Base-by-base conservation (phyloP, 2,797 vertebrate species). In the Protonibea diacanthus region DNA sequence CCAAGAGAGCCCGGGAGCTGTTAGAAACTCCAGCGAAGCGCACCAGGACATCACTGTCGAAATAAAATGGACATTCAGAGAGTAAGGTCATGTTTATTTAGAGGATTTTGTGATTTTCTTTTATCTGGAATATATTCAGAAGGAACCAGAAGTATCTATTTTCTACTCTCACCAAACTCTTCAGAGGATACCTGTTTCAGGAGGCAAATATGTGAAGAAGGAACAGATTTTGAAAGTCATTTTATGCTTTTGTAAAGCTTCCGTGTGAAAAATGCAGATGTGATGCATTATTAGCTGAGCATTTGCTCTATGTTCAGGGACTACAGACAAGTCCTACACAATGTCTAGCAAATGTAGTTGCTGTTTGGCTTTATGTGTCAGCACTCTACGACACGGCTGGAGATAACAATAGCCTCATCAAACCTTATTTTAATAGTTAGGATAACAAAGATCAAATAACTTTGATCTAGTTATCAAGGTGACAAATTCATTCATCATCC, bases 1-100 rank as follows among this genome's bases (percentile, higher is more conserved):
- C 71, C 25, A 95, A 94, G 80, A 93, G 94, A 87, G 75, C 86
- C 70, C 86, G 64, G 82, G 93, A 93, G 80, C 74, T 81, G 27
- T 45, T 71, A 45, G 82, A 84, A 65, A 89, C 86, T 23, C 91
- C 92, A 0, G 87, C 91, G 6, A 96, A 96, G 79, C 95, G 96
- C 73, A 94, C 93, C 84, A 93, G 95, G 89, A 94, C 91, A 14
- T 95, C 94, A 3, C 79, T 80, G 70, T 66, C 67, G 40, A 95
- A 94, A 83, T 94, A 73, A 91, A 75, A 80, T 23, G 20, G 62
- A 66, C 56, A 40, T 83, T 91, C 86, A 89, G 33, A 82, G 29
- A 65, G n/a, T 82, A 47, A 55, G 20, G 67, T 56, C 18, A 18
- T 79, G 49, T 71, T 73, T 63, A 80, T 77, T 55, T 61, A 61